These are phyloP conservation scores for Lycocorax pyrrhopterus DNA, from an alignment of 2,113 vertebrate species.

Conservation along the genomic window DNA sequence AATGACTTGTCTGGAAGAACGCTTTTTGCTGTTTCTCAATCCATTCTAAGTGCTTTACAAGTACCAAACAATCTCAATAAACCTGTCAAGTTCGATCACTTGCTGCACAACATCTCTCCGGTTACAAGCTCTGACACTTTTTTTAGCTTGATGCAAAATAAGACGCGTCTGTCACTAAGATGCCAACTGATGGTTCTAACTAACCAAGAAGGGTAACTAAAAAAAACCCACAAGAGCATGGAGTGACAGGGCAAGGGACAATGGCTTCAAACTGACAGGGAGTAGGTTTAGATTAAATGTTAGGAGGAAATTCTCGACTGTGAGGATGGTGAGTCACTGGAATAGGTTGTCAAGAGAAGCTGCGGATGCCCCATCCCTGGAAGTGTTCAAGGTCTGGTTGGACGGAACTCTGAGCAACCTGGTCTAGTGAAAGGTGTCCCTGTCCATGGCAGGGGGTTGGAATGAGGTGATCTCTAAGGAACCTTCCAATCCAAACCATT, in stretches of 20 bases:
- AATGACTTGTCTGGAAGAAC: constrained; percentile 35
- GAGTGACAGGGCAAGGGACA: background rate
- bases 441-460: background rate
- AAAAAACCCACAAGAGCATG: background rate
- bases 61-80: constrained; percentile 48
- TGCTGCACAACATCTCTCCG: background rate
- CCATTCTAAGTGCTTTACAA: constrained; percentile 33
- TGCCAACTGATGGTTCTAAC: background rate
- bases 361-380: background rate
- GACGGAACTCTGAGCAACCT: background rate
- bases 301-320: background rate
- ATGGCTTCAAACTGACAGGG: background rate
- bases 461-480: background rate
- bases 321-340: background rate
- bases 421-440: background rate
- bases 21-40: constrained; percentile 12
- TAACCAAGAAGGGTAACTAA: background rate
- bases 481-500: background rate
- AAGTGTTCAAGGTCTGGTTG: background rate
- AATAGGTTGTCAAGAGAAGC: background rate
- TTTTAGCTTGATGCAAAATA: constrained; percentile 20
- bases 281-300: background rate
- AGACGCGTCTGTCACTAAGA: background rate
- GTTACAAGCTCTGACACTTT: background rate
- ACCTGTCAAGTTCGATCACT: background rate